Conservation (phyloP, 2,113 vertebrate species). For the Scomber colias region DNA sequence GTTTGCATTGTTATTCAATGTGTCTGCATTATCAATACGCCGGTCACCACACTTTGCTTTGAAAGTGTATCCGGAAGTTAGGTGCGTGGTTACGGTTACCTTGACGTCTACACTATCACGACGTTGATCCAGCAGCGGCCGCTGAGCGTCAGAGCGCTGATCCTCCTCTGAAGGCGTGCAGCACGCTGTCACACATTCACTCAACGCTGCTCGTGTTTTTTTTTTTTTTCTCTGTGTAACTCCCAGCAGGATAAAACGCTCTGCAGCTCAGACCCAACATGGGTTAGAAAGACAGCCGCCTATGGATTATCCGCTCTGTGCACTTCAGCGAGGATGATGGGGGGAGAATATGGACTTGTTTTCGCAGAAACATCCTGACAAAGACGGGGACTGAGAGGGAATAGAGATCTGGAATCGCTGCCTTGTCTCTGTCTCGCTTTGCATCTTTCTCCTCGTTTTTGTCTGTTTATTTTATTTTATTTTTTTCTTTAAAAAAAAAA, state of each 20-base stretch:
- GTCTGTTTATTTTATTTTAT: conserved; percentile 8
- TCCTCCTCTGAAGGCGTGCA: conserved; percentile 64
- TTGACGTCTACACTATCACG: conserved; percentile 41
- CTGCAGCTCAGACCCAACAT: conserved; percentile 68
- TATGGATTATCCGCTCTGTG: conserved; percentile 79
- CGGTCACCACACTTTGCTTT: conserved; percentile 34
- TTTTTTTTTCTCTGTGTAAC: conserved; percentile 25
- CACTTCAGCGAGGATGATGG: conserved; percentile 80
- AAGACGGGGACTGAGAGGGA: conserved; percentile 76
- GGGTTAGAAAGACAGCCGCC: conserved; percentile 77
- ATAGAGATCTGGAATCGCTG: conserved; percentile 38
- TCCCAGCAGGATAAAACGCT: conserved; percentile 44
- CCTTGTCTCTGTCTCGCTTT: conserved; percentile 27
- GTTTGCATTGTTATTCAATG: too few relatives aligned
- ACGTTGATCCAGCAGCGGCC: conserved; percentile 61
- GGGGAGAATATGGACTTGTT: conserved; percentile 72
- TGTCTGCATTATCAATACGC: not conserved
- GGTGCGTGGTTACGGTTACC: rapidly evolving
- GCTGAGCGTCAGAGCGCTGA: conserved; percentile 75
- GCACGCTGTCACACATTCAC: conserved; percentile 59
- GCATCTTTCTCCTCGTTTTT: conserved; percentile 33
- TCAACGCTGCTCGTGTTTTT: conserved; percentile 51
- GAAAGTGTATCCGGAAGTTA: conserved; percentile 22
- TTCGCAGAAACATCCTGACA: conserved; percentile 78
- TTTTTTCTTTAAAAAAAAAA: not conserved